Evolutionary conservation across 2,113 vertebrate species (phyloP).

Genomic region (Perccottus glenii): DNA sequence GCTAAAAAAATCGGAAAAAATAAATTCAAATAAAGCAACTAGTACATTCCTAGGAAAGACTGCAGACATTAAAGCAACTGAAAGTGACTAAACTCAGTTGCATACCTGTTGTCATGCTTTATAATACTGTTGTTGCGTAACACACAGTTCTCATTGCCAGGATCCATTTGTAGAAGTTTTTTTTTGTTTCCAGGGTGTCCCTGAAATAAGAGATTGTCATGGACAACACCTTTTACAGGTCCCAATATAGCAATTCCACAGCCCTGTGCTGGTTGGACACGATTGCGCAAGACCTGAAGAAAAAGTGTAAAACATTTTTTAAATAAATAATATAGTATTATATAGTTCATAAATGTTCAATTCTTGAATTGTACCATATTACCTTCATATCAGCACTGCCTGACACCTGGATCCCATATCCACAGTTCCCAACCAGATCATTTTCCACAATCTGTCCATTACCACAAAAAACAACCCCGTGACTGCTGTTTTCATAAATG

Average conservation of each 20-base stretch:
- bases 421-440: constrained; percentile 86
- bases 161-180: constrained; percentile 77
- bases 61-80: neutral
- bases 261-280: constrained; percentile 84
- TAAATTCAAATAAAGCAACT: neutral
- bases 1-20: constrained; percentile 32
- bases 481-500: constrained; percentile 87
- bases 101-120: constrained; percentile 75
- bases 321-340: neutral
- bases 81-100: neutral
- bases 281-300: constrained; percentile 86
- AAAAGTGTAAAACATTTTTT: neutral
- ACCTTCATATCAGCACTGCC: constrained; percentile 87
- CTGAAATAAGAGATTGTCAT: constrained; percentile 90
- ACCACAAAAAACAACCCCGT: constrained; percentile 82
- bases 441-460: constrained; percentile 88
- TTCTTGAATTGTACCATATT: neutral
- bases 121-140: constrained; percentile 85
- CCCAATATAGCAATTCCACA: constrained; percentile 86
- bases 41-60: too few species aligned
- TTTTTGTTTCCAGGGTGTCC: constrained; percentile 81
- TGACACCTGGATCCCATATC: constrained; percentile 84
- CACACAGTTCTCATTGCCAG: constrained; percentile 79
- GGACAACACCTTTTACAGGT: constrained; percentile 83
- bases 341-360: too few species aligned